Base-by-base conservation (phyloP, 1,140 invertebrate genomes). In the Lordiphosa clarofinis region DNA sequence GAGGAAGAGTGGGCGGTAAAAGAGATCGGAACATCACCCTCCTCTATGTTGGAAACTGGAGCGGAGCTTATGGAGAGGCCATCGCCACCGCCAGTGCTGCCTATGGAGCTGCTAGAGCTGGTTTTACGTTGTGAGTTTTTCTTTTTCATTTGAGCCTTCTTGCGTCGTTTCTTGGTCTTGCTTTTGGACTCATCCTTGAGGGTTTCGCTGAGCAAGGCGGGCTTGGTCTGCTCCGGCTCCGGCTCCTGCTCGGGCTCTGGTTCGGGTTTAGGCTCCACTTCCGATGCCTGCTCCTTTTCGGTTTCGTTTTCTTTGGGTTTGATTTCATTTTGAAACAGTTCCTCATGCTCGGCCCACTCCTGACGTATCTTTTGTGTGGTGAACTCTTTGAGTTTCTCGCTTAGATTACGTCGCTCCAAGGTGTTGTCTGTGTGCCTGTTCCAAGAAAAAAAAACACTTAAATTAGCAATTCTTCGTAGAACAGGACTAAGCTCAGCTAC, bases 81-180 rank as follows among this genome's bases (percentile, higher is more conserved):
- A 40, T 88, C 81, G 3, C 19, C 69, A 4, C 78, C 72, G 4
- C 53, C 67, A 8, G 74, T 70, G 59, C 82, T 88, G 38, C 87
- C 84, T 1, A 70, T 55, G 0, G 87, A 88, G 37, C 87, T 88
- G 56, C 88, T 92, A 11, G 90, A 91, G 9, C 92, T 93, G 0
- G 92, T 91, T 72, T 94, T 95, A 42, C 94, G 91, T 67, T 93
- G 92, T 6, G 93, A 91, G 64, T 94, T 94, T 87, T 94, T 94
- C 84, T 94, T 95, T 88, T 94, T 95, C 88, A 94, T 93, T 48
- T 92, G 90, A n/a, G 93, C 92, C 90, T 93, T 95, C 89, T 94
- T 94, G 73, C 94, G 93, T 7, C 94, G 92, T 78, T 94, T 95
- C 69, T 94, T 93, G 71, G 95, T 95, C 37, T 92, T 90, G 36